Evolutionary conservation across 2,113 vertebrate species (phyloP), one percentile per base, ranked within the genome.

Genomic region (Seriola aureovittata): DNA sequence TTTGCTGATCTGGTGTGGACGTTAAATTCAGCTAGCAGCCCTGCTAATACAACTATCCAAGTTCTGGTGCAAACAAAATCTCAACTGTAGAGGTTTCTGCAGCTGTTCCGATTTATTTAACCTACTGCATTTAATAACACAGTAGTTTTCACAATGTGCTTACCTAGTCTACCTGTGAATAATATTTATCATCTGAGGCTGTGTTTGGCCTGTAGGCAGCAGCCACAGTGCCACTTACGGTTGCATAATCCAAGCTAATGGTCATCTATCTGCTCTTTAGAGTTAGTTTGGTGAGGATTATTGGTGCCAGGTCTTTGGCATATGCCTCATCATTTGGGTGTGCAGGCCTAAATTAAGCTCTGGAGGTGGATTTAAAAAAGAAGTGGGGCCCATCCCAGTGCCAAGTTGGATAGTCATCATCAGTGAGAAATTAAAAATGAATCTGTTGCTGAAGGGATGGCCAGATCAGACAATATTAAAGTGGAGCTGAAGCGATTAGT

Each of bases 171-270:
- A 66, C 76, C 73, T 73, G 71, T 74, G 79, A 64, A 8, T 69
- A 21, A 55, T 69, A 78, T 82, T 63, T 36, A 69, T 70, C 3
- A 66, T 66, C 64, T 25, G 38, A 64, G 75, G 69, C 75, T 75
- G 69, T 66, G 84, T 87, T 80, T 91, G 92, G 90, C 89, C 88
- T 88, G 87, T n/a, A 85, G 85, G 82, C 86, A 84, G 67, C 66
- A 71, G 84, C 38, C 81, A 87, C 82, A 60, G 40, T 84, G 78
- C 71, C 82, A 87, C 70, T 80, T 79, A 66, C 4, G 78, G 78
- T 85, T 91, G 81, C 78, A 89, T 90, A 89, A 91, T 80, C 70
- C 52, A n/a, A 44, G 72, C 69, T 85, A 80, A 85, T 82, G 84
- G 82, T 85, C 87, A 88, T 78, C 70, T 76, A 3, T 69, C 14